A percentile compares a stretch with the other conserved stretches of the same genome.
phyloP scores from a whole-genome alignment of 2,113 vertebrate species.

The Mesitornis unicolor region DNA sequence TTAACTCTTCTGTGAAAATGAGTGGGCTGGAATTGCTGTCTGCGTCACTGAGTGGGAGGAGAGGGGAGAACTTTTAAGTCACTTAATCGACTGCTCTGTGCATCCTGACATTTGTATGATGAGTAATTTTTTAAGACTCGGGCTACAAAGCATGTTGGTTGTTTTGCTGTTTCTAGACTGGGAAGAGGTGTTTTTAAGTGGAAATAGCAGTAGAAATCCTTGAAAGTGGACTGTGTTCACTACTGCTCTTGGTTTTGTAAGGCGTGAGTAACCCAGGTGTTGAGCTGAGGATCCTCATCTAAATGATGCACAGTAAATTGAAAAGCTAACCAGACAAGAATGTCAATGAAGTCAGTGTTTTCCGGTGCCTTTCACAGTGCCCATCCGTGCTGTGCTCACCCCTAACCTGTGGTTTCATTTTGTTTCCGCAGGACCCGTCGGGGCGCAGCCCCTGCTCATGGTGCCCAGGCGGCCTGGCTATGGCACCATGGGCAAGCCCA shows the following conservation, averaged over 20 bases:
- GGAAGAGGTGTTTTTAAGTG: background rate
- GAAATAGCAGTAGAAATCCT: background rate
- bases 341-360: too few relatives aligned
- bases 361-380: background rate
- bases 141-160: background rate
- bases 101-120: background rate
- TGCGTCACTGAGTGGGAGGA: constrained; percentile 52
- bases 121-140: background rate
- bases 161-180: background rate
- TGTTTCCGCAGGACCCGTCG: constrained; percentile 85
- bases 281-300: background rate
- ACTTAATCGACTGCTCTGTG: background rate
- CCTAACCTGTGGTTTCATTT: background rate
- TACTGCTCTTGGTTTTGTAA: background rate
- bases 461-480: constrained; percentile 97
- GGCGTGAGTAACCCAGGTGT: background rate
- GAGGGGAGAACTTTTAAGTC: constrained; percentile 9
- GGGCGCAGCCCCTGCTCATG: constrained; percentile 98
- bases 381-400: background rate
- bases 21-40: constrained; percentile 37
- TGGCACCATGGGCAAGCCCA: constrained; percentile 99
- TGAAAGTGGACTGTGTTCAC: background rate
- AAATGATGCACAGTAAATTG: background rate
- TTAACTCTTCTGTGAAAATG: background rate
- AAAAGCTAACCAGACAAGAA: background rate